Evolutionary conservation across 2,888 invertebrate genomes (phyloP).

Genomic region (Argyra leucocephala): DNA sequence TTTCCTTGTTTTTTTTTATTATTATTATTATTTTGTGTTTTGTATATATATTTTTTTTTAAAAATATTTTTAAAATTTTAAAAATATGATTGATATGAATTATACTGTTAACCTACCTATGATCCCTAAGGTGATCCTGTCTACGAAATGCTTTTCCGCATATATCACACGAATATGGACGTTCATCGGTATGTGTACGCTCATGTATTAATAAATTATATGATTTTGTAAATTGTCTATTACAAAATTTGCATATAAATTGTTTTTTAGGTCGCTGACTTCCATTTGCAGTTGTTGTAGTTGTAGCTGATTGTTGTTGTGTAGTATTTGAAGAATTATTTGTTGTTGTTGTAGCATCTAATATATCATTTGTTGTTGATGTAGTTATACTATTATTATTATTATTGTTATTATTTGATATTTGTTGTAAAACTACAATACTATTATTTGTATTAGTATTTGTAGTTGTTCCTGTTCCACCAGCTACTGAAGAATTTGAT

Average conservation of each 20-base stretch:
- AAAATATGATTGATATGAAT: background rate
- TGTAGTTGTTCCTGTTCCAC: background rate
- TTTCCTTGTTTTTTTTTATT: too few relatives aligned
- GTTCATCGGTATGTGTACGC: slow-evolving; percentile 92
- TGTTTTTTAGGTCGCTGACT: slow-evolving; percentile 83
- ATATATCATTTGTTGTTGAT: slow-evolving; percentile 15
- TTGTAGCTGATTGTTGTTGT: slow-evolving; percentile 17
- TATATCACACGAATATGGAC: slow-evolving; percentile 95
- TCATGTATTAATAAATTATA: slow-evolving; percentile 94
- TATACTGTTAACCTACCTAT: slow-evolving; percentile 60
- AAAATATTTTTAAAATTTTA: background rate
- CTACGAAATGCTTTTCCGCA: slow-evolving; percentile 95
- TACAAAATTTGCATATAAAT: slow-evolving; percentile 96
- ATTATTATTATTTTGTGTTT: too few relatives aligned
- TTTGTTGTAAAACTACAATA: background rate
- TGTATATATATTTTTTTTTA: too few relatives aligned
- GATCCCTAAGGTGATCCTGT: slow-evolving; percentile 89
- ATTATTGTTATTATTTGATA: slow-evolving; percentile 10
- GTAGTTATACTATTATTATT: slow-evolving; percentile 20
- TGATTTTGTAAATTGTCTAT: slow-evolving; percentile 95
- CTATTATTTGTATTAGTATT: background rate
- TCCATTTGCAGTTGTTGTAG: slow-evolving; percentile 27
- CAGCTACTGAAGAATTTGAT: background rate
- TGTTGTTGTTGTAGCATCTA: slow-evolving; percentile 16
- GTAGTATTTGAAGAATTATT: slow-evolving; percentile 19